Base-by-base conservation (phyloP, 2,888 invertebrate species). In the Callosobruchus maculatus region DNA sequence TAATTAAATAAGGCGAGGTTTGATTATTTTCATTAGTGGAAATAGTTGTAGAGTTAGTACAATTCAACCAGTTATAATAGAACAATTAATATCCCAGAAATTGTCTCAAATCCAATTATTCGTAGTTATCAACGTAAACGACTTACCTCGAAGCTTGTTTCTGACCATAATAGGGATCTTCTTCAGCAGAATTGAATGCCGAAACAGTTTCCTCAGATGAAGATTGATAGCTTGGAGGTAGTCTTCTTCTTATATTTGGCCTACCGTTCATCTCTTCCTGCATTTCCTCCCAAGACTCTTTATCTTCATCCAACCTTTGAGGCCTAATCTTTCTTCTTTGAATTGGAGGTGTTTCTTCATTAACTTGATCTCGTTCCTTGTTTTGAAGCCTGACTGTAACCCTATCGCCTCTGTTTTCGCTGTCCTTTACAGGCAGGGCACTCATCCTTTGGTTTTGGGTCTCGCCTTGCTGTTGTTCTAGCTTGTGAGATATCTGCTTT, bases 291-390 rank as follows among this genome's bases (percentile, higher is more conserved):
- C 84, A 84, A 71, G 81, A 78, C 71, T 83, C 82, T 66, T 79
- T 74, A 9, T 78, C 75, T 78, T 82, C 81, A 71, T 83, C 80
- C 69, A 86, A 78, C 49, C 84, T 76, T 72, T 83, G 82, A 7
- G 85, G 83, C n/a, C 83, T 76, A 67, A 82, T 75, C 81, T 87
- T 83, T 80, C 88, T 86, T 80, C 87, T 83, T 72, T 68, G 49
- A 49, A 49, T 13, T 18, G 71, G 71, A 71, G 73, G 21, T 7
- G 70, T 5, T 20, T 88, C 87, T 74, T 88, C 88, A 9, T 85
- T 71, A 72, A 73, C 5, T 70, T 74, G 31, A 68, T 71, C 70
- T 71, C 70, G 77, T 75, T 49, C 73, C 72, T 26, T 74, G 74
- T 5, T 74, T 73, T 49, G 7, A 49, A 18, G 49, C 49, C 49